Evolutionary conservation across 2,113 vertebrate species (phyloP), one percentile per base, ranked within the genome.

Genomic region (Jacana jacana): DNA sequence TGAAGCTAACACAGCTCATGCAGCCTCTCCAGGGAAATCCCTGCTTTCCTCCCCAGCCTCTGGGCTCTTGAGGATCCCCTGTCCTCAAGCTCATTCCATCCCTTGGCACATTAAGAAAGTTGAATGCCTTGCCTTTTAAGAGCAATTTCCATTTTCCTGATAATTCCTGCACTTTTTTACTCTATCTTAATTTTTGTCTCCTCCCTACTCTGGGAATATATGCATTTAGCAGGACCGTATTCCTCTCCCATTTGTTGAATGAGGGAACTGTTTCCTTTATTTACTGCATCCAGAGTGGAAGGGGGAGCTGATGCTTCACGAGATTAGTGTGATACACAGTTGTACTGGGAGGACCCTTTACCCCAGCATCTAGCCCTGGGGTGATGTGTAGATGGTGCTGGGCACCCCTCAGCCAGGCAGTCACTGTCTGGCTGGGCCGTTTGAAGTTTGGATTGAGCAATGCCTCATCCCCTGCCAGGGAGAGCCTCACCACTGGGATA

Each of bases 351-450:
- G 73, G 69, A 49, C 8, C 49, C 49, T 89, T 81, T 57, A 65
- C 24, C 35, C 39, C 44, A 16, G 37, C 0, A 2, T 20, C 64
- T 84, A 69, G 28, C 1, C 1, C 31, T 0, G 0, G 24, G 52
- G 58, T 83, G 86, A 12, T 2, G 1, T 4, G 40, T n/a, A 20
- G 68, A 40, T 12, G 2, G 44, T 0, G 9, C 51, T 30, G 52
- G 46, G 57, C 68, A 39, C 6, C 30, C 61, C 3, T 1, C 66
- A 68, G 85, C 39, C 39, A 28, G 6, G 4, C 63, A 27, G 52
- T 31, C 57, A 4, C 31, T 0, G 0, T 10, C 18, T 3, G 52
- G 25, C 31, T 25, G 83, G 63, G 40, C 39, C 31, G 39, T 72
- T 5, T 2, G 42, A 78, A 52, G 35, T 60, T 33, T 39, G 72